phyloP scores from a whole-genome alignment of 2,888 invertebrate species.

The Sminthurinus aureus region DNA sequence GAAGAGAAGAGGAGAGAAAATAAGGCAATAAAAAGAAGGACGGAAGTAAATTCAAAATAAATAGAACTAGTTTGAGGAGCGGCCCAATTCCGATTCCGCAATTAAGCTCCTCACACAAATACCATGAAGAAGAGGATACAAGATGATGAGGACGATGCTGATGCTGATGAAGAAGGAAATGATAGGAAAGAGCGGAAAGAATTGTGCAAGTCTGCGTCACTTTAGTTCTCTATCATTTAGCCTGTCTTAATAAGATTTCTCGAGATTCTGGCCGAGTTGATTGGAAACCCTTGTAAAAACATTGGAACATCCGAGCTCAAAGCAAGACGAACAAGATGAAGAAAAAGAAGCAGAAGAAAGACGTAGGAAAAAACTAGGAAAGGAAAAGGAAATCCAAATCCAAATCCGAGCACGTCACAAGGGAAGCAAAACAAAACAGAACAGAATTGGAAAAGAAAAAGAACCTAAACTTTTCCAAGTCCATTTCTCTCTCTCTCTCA shows the following conservation, averaged over 20 bases:
- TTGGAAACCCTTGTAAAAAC: conserved; percentile 48
- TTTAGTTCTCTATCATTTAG: conserved; percentile 42
- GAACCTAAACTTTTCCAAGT: conserved; percentile 13
- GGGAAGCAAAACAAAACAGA: conserved; percentile 16
- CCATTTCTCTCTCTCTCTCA: conserved; percentile 2
- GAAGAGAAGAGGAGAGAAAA: not conserved
- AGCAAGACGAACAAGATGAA: not conserved
- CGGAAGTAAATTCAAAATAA: conserved; percentile 36
- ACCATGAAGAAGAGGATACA: not conserved
- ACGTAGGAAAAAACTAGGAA: not conserved
- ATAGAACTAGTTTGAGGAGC: conserved; percentile 36
- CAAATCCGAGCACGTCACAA: conserved; percentile 38
- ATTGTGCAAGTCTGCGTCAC: conserved; percentile 32
- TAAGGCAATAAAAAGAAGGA: conserved; percentile 11
- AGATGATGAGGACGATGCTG: not conserved
- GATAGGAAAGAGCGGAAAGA: not conserved
- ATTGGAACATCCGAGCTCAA: conserved; percentile 26
- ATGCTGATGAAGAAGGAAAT: not conserved
- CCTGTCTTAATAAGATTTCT: conserved; percentile 47
- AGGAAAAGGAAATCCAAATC: conserved; percentile 13
- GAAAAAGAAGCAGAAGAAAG: not conserved
- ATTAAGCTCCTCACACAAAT: conserved; percentile 28
- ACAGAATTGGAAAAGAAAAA: conserved; percentile 12
- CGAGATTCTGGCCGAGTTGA: conserved; percentile 42
- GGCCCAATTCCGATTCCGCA: conserved; percentile 22